Evolutionary conservation across 2,113 vertebrate genomes (phyloP).

Genomic region (Petromus typicus): DNA sequence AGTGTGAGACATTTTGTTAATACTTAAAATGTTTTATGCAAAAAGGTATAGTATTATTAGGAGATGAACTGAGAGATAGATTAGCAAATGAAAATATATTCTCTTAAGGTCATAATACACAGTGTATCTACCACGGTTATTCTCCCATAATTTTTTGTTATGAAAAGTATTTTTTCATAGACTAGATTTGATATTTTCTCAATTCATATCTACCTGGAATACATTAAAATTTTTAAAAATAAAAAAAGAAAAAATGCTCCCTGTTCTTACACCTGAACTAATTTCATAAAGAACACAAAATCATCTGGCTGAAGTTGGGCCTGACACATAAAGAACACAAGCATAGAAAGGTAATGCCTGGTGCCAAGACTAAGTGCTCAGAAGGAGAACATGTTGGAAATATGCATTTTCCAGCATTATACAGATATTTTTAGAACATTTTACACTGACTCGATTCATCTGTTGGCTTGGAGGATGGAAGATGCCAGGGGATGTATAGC

Average conservation of each 20-base stretch:
- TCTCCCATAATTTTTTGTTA: too few species aligned
- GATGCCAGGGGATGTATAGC: neutral
- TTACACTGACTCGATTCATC: conserved; percentile 34
- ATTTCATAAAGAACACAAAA: neutral
- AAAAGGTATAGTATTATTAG: too few species aligned
- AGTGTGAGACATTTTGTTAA: too few species aligned
- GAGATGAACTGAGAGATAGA: too few species aligned
- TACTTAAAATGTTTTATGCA: too few species aligned
- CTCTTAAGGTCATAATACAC: too few species aligned
- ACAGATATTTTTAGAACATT: conserved; percentile 62
- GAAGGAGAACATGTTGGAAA: conserved; percentile 25
- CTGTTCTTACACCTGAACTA: neutral
- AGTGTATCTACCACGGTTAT: too few species aligned
- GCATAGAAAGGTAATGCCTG: neutral
- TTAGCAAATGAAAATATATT: too few species aligned
- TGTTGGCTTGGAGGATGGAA: conserved; percentile 29
- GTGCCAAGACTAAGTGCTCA: neutral
- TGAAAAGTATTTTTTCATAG: too few species aligned
- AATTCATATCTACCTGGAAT: too few species aligned
- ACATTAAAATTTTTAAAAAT: too few species aligned
- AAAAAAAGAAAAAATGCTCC: neutral
- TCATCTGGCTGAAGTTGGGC: neutral
- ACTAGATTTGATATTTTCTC: too few species aligned
- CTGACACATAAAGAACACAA: neutral
- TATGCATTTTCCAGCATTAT: conserved; percentile 45